These are phyloP conservation scores for Saccopteryx leptura DNA, from an alignment of 2,113 vertebrate species.

Conservation along the genomic window DNA sequence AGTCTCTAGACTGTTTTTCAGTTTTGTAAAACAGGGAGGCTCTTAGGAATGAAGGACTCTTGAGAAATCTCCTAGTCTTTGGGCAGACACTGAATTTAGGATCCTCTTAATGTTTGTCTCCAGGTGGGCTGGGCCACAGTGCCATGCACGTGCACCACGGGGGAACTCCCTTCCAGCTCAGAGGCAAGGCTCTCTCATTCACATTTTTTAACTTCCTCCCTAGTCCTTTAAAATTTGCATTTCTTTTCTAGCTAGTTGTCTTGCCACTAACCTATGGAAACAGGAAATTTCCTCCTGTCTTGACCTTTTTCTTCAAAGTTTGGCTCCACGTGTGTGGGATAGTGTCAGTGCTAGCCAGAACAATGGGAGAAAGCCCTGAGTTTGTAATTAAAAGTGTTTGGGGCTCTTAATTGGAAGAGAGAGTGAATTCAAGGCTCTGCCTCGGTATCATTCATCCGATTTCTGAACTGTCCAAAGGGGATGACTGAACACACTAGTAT, in stretches of 20 bases:
- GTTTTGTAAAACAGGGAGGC: background rate
- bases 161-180: background rate
- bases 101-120: background rate
- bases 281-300: accelerated
- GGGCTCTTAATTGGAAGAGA: background rate
- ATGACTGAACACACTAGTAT: background rate
- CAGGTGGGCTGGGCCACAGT: background rate
- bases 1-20: background rate
- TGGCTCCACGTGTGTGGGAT: background rate
- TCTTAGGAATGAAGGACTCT: background rate
- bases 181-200: background rate
- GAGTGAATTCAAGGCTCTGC: background rate
- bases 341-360: background rate
- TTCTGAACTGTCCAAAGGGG: background rate
- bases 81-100: background rate
- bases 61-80: background rate
- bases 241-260: background rate
- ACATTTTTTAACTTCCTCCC: background rate
- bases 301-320: background rate
- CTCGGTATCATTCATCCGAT: background rate
- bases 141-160: accelerated
- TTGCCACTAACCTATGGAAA: background rate
- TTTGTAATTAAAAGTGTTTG: background rate
- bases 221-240: background rate
- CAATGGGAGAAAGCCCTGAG: background rate